A percentile compares a stretch with the other conserved stretches of the same genome.
phyloP scores from a whole-genome alignment of 2,113 vertebrate species.

The Tylochromis polylepis region DNA sequence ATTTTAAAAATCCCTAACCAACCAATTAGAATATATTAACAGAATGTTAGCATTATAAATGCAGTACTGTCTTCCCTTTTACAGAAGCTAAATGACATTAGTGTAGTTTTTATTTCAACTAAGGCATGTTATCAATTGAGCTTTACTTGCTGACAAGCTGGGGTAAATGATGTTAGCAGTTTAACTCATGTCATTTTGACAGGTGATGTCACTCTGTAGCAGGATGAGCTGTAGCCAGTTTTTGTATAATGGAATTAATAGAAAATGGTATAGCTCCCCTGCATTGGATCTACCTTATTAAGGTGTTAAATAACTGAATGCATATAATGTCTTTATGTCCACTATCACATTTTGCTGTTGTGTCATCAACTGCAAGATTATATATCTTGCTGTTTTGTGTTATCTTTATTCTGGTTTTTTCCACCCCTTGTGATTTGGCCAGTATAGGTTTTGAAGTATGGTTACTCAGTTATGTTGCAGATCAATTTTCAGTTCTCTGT shows the following conservation, averaged over 20 bases:
- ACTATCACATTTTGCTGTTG: neutral
- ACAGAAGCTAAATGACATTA: neutral
- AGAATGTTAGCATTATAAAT: neutral
- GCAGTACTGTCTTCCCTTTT: neutral
- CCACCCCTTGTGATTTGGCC: neutral
- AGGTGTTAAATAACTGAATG: neutral
- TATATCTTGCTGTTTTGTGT: neutral
- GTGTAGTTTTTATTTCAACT: neutral
- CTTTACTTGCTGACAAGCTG: neutral
- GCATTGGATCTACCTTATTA: neutral
- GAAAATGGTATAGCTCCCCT: neutral
- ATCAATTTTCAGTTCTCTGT: neutral
- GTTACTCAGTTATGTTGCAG: neutral
- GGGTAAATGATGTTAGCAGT: neutral
- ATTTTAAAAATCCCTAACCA: neutral
- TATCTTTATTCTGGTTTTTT: neutral
- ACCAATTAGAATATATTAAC: neutral
- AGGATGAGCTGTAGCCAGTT: neutral
- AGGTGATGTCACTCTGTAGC: neutral
- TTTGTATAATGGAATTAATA: neutral
- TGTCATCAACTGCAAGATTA: neutral
- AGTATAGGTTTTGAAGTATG: neutral
- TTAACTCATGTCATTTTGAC: neutral
- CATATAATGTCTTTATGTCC: neutral
- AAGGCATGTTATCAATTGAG: neutral